Evolutionary conservation across 1,140 invertebrate species (phyloP), one percentile per base, ranked within the genome.

Genomic region (Meloidogyne floridensis): DNA sequence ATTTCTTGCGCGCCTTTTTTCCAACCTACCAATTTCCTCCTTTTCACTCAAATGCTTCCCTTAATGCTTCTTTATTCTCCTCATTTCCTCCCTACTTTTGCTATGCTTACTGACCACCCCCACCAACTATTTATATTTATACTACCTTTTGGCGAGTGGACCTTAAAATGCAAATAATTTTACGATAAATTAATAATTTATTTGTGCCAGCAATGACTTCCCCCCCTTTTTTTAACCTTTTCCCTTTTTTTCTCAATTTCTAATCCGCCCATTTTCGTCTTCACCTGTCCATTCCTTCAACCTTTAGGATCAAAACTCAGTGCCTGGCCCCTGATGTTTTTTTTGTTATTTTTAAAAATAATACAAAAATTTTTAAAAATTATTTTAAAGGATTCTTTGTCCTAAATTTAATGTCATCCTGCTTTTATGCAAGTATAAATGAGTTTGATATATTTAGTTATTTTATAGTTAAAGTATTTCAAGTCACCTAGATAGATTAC

Each of bases 161-260:
- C 15, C 2, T 10, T n/a, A n/a, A 65, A 65, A 59, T 59, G 56
- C 56, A 59, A 65, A 65, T 65, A 65, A 65, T 65, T 65, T 65
- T 65, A 65, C 59, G n/a, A 65, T 65, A 65, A 65, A 65, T 65
- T 65, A 65, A 65, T 65, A 65, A 65, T 65, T 65, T 54, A 54
- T 54, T 54, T 54, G 59, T 65, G n/a, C 59, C 59, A 65, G 59
- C 59, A 65, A 15, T 59, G 56, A 59, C 56, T 59, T 59, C 15
- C 11, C 13, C 56, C 15, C 11, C 54, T 11, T 56, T 15, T 59
- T 11, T 47, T 47, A 47, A 47, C 47, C 47, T 47, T 32, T 32
- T 32, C 32, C 32, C 32, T 32, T 32, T 32, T 32, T 32, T 32
- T 32, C 32, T 32, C 32, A 32, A 32, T 32, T 32, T 32, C 32